Base-by-base conservation (phyloP, 2,113 vertebrate species). In the Phalacrocorax pelagicus region DNA sequence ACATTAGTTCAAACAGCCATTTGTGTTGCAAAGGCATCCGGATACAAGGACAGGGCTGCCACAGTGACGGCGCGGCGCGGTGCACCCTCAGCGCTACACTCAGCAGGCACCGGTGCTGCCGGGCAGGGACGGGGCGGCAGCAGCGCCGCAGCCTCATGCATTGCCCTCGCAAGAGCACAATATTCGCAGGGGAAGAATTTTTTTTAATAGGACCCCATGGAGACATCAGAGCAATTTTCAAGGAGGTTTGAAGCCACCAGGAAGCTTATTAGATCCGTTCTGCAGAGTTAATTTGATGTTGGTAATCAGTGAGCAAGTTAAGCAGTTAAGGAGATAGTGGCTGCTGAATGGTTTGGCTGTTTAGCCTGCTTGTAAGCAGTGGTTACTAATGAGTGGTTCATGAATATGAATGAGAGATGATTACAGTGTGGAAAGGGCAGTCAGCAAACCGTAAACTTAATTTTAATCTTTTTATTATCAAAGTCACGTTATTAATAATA, bases 391-490 rank as follows among this genome's bases (percentile, higher is more conserved):
- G 95, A 96, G 96, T 12, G 46, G 46, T 26, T 97, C 92, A 89
- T 90, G 94, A 95, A 95, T 95, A 86, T 86, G 82, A 49, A 94
- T 81, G 94, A 92, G 90, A 62, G 78, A 81, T 88, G 96, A 67
- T 95, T 86, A 49, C 84, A 84, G 88, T 16, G 24, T 27, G 87
- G 81, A 92, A 82, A 93, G 95, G 95, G 93, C 92, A 95, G 94
- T 63, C 96, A 78, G 90, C 94, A 96, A 96, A 86, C 93, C 97
- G 86, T 94, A 92, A 96, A 90, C 96, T 69, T 81, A n/a, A 92
- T 95, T 82, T 97, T 94, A 74, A 95, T 97, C 96, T 94, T 95
- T 95, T 96, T 95, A 91, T 96, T 95, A 95, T 84, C 91, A 85
- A 92, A 96, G 94, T 74, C 86, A 57, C 58, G 26, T 97, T 96